Base-by-base conservation (phyloP, 92 coral and sea anemone species). In the Porites lobata region DNA sequence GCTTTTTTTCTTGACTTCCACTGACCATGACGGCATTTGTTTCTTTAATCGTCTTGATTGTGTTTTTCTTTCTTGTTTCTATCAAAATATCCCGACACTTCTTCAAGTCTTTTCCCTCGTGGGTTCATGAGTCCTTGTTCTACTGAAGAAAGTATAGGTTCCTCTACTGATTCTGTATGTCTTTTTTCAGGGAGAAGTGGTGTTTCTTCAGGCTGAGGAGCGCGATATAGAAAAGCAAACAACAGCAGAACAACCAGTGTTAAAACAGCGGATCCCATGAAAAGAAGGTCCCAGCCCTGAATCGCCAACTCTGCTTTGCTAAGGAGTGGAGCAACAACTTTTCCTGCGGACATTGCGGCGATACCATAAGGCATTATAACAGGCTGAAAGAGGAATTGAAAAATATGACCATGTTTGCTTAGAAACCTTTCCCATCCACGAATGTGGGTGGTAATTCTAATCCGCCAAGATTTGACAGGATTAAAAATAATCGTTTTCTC, bases 291-390 rank as follows among this genome's bases (percentile, higher is more conserved):
- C 96, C 96, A 93, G 12, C 96, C 96, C 65, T 93, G 95, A 17
- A 87, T 84, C 8, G 26, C 62, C 2, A 87, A 59, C 91, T 90
- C 94, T 2, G 89, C 89, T 68, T 75, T 93, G 56, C 88, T 82
- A 43, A 93, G 82, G 8, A 93, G 90, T 0, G 96, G 96, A 6
- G 96, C 96, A 24, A 93, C 61, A 52, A 93, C 96, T 74, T 93
- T 93, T 3, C 96, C 96, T 0, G 80, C 54, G 9, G 92, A 93
- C 96, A 93, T 93, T 13, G 96, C 85, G 20, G 94, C 92, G 81
- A 93, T 83, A 38, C 94, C 84, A 80, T 90, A 90, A 3, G 96
- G 96, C 96, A 93, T 93, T 64, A 93, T 87, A 15, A 93, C 96
- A 9, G 96, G 96, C 96, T 93, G 82, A 12, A 51, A 26, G 68